Percentiles rank a stretch among this genome's conserved stretches.
Conservation (phyloP, 1,140 invertebrate species). For the Drosophila novamexicana region DNA sequence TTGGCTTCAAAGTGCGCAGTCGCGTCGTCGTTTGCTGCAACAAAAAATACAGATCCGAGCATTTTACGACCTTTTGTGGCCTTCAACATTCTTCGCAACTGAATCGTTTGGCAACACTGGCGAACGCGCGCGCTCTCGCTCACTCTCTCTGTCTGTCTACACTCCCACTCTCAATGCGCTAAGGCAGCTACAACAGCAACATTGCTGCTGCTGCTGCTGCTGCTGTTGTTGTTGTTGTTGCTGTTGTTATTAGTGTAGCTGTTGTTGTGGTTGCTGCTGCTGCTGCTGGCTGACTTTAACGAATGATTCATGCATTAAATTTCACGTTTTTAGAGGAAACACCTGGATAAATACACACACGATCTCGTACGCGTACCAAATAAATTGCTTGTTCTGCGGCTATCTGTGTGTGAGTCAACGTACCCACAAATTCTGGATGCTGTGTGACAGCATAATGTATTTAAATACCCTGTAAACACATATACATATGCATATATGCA, state of each 20-base stretch:
- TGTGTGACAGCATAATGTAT: conserved; percentile 30
- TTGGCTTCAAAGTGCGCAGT: not conserved
- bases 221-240: not conserved
- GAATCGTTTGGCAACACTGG: conserved; percentile 47
- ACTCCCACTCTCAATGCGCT: conserved; percentile 22
- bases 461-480: conserved; percentile 3
- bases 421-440: conserved; percentile 28
- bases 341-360: conserved; percentile 69
- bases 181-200: conserved; percentile 12
- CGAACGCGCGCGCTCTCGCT: conserved; percentile 16
- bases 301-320: conserved; percentile 62
- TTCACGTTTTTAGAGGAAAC: conserved; percentile 64
- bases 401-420: conserved; percentile 49
- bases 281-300: conserved; percentile 8
- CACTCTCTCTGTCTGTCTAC: conserved; percentile 6
- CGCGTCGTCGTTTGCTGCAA: conserved; percentile 24
- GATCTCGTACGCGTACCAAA: conserved; percentile 1
- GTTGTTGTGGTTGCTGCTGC: conserved; percentile 4
- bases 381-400: conserved; percentile 27
- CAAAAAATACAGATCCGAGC: conserved; percentile 18
- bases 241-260: not conserved
- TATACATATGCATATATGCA: not conserved
- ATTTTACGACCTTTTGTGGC: conserved; percentile 64
- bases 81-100: conserved; percentile 64
- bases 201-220: not conserved